These are phyloP conservation scores for Panopea generosa DNA, from an alignment of 2,888 invertebrate genomes.

Conservation along the genomic window DNA sequence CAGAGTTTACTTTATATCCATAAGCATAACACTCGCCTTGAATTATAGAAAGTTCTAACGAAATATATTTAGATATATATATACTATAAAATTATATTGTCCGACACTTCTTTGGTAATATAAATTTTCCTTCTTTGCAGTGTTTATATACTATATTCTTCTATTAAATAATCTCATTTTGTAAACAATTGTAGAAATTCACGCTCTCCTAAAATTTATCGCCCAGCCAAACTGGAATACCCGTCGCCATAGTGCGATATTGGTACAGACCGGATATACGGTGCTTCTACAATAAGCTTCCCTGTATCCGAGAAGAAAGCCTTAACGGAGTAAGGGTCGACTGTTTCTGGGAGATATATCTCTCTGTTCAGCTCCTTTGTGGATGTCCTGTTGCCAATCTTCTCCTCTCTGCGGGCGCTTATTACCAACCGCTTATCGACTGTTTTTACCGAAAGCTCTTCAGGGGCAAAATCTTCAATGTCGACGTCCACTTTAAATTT, in stretches of 20 bases:
- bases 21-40: no score
- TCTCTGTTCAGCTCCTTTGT: constrained; percentile 83
- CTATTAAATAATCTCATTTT: not conserved
- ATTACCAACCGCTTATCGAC: constrained; percentile 81
- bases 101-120: no score
- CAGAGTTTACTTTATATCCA: no score
- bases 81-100: no score
- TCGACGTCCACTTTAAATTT: constrained; percentile 82
- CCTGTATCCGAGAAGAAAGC: constrained; percentile 84
- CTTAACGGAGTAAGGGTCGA: constrained; percentile 83
- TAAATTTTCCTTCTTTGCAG: no score
- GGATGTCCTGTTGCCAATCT: constrained; percentile 79
- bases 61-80: no score
- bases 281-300: constrained; percentile 83
- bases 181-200: not conserved
- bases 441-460: constrained; percentile 84
- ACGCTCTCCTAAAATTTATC: constrained; percentile 13
- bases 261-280: constrained; percentile 66
- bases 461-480: constrained; percentile 83
- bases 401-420: constrained; percentile 81
- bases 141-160: no score
- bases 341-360: constrained; percentile 83
- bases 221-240: constrained; percentile 36
- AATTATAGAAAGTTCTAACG: no score
- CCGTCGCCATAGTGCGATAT: constrained; percentile 62